phyloP scores from a whole-genome alignment of 2,797 vertebrate species.

The Onychomys torridus region DNA sequence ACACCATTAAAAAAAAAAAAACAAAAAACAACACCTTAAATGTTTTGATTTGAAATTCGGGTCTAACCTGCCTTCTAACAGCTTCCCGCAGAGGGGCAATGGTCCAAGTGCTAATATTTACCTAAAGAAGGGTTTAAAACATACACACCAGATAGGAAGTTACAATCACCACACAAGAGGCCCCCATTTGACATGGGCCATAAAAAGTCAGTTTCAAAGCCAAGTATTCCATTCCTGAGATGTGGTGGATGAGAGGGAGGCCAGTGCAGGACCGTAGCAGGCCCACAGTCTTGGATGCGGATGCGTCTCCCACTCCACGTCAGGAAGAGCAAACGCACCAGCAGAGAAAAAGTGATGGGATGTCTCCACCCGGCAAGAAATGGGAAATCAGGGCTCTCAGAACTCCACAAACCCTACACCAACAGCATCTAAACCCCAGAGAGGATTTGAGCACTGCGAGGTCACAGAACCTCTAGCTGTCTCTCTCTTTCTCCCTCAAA shows the following conservation, averaged over 20 bases:
- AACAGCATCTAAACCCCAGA: no score
- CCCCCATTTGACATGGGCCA: not conserved
- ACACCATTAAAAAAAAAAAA: not conserved
- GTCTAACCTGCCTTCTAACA: slow-evolving; percentile 48
- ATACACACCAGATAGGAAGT: not conserved
- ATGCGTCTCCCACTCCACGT: not conserved
- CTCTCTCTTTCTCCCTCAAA: no score
- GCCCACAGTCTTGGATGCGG: not conserved
- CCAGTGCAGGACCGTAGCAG: not conserved
- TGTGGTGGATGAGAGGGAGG: not conserved
- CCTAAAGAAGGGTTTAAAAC: slow-evolving; percentile 22
- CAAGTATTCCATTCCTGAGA: not conserved
- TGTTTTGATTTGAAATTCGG: slow-evolving; percentile 59
- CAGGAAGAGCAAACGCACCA: not conserved
- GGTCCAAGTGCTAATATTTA: slow-evolving; percentile 35
- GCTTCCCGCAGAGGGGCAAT: not conserved
- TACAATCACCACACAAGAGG: not conserved
- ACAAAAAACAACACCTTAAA: no score
- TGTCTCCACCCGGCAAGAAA: not conserved
- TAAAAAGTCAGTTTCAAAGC: not conserved
- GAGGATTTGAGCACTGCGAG: no score
- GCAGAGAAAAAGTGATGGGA: not conserved
- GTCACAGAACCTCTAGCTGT: no score
- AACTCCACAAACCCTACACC: not conserved
- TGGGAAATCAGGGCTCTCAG: not conserved